These are phyloP conservation scores for Anseranas semipalmata DNA, from an alignment of 2,113 vertebrate genomes.

Conservation along the genomic window DNA sequence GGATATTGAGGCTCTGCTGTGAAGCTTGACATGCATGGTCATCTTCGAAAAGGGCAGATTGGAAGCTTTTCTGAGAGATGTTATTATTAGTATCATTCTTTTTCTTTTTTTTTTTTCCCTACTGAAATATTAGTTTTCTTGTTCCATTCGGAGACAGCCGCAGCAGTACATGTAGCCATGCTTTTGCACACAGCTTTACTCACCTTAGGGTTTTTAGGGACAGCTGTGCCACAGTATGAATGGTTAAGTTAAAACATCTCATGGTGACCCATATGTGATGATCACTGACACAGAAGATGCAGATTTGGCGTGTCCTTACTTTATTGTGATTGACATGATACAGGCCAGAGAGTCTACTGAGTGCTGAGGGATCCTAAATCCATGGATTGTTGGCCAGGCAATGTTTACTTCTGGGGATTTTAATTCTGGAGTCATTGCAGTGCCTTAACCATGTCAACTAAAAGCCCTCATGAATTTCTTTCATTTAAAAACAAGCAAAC, in stretches of 20 bases:
- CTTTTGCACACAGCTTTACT: neutral
- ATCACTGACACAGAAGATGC: neutral
- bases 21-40: neutral
- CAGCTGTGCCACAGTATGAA: neutral
- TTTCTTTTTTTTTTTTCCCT: neutral
- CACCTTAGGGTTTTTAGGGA: neutral
- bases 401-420: neutral
- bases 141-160: neutral
- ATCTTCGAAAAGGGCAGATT: neutral
- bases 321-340: neutral
- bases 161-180: neutral
- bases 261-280: neutral
- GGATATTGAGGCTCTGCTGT: neutral
- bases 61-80: neutral
- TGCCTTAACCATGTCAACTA: neutral
- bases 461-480: neutral
- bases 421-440: neutral
- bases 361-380: neutral
- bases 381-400: neutral
- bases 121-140: neutral
- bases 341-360: neutral
- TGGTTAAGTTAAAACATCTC: neutral
- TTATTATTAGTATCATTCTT: too few species aligned
- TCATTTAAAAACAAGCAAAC: neutral
- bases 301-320: neutral